Evolutionary conservation across 1,140 invertebrate species (phyloP).

Genomic region (Eufriesea mexicana): DNA sequence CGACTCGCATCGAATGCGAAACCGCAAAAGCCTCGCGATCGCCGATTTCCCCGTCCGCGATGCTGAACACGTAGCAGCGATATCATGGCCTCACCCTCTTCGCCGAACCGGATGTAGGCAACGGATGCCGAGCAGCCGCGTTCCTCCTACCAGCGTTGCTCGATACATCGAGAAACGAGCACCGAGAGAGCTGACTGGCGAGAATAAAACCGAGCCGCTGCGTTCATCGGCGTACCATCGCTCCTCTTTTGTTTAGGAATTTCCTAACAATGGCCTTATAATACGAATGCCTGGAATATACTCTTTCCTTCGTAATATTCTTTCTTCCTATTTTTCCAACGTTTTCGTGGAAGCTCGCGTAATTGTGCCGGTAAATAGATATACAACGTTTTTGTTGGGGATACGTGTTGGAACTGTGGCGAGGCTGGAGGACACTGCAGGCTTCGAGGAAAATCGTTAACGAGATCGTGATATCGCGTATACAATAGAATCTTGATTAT

Average conservation of each 20-base stretch:
- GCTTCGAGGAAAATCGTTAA: no score
- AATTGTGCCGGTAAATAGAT: not conserved
- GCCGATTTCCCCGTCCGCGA: slow-evolving; percentile 13
- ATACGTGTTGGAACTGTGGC: not conserved
- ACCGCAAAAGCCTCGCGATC: slow-evolving; percentile 38
- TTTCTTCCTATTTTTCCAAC: not conserved
- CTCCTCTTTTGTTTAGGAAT: not conserved
- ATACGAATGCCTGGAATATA: not conserved
- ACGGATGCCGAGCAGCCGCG: not conserved
- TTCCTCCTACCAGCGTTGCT: not conserved
- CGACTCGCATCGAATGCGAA: slow-evolving; percentile 8
- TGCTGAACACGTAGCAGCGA: slow-evolving; percentile 56
- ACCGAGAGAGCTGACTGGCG: not conserved
- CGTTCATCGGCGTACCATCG: not conserved
- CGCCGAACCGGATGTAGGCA: slow-evolving; percentile 13
- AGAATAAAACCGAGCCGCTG: not conserved
- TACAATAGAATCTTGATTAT: no score
- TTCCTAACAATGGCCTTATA: not conserved
- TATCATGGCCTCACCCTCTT: slow-evolving; percentile 39
- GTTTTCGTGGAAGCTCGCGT: not conserved
- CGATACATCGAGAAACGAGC: slow-evolving; percentile 7
- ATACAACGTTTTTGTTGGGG: not conserved
- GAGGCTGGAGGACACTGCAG: no score
- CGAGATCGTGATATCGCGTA: no score
- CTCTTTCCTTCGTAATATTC: not conserved